Base-by-base conservation (phyloP, 2,888 invertebrate species). In the Melanchra persicariae region DNA sequence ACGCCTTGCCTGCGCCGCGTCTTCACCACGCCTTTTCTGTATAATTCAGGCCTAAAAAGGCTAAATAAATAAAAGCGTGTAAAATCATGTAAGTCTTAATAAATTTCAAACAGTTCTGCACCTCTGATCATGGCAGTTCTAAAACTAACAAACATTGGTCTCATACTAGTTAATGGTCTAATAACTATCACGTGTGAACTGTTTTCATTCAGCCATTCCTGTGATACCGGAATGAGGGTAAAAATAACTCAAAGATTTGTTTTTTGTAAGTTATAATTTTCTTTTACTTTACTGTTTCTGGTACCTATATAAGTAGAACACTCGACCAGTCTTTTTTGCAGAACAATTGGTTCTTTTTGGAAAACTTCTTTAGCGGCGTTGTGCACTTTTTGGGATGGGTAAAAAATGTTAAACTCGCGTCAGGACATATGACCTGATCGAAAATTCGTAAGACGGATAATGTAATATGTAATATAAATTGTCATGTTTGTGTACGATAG, bases 201-300 rank as follows among this genome's bases (percentile, higher is more conserved):
- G 89, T 87, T 90, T 88, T 90, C 88, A 87, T 89, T 86, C 82
- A 79, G 83, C 81, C 76, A 83, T 84, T 84, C 74, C 43, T 59
- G 66, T 65, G 79, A 72, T 82, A 86, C 69, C 87, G 87, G 85
- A 87, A 93, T 93, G 94, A 87, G 90, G 89, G 82, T 87, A 77
- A 82, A 51, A n/a, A 37, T 70, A 65, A 22, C 22, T 59, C 83
- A 78, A 77, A 69, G 86, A 75, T 79, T 88, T 49, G 68, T 89
- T 78, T 85, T 84, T 75, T 91, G 94, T 94, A 86, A 93, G 94
- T 92, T 40, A 5, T 40, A 9, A 19, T 57, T 17, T 30, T 43
- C 24, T 12, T 54, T 57, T 22, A 15, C 22, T 54, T 15, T 51
- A 12, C 24, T 52, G 22, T n/a, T n/a, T n/a, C n/a, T n/a, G n/a